phyloP scores from a whole-genome alignment of 2,113 vertebrate genomes.

The Pithys albifrons region DNA sequence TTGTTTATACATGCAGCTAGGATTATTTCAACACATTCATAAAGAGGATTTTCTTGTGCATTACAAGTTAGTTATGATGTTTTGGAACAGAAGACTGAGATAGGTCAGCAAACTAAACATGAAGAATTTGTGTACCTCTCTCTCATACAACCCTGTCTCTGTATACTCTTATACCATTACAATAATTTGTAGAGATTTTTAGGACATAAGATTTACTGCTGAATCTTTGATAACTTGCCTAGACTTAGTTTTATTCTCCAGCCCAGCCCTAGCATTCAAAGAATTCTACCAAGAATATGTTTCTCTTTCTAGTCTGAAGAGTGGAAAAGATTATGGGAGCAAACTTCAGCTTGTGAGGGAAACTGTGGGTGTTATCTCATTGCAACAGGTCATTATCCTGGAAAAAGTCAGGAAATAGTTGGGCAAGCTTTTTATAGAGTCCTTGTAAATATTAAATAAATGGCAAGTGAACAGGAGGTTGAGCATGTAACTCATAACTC shows the following conservation, averaged over 20 bases:
- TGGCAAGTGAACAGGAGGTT: background rate
- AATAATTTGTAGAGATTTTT: background rate
- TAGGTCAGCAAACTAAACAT: background rate
- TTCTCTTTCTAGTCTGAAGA: background rate
- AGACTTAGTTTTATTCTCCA: background rate
- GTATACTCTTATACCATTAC: background rate
- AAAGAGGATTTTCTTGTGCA: background rate
- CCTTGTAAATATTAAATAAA: background rate
- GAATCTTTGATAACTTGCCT: background rate
- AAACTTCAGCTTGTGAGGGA: background rate
- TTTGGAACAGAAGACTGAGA: background rate
- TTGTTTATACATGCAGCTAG: background rate
- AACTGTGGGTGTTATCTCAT: background rate
- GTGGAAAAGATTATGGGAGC: background rate
- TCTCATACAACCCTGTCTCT: accelerated
- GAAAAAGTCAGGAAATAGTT: background rate
- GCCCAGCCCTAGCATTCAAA: background rate
- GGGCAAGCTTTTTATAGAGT: background rate
- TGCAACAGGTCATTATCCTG: background rate
- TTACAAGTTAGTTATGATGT: background rate
- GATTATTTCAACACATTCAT: background rate
- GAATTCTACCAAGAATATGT: background rate
- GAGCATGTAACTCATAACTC: background rate
- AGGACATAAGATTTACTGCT: background rate
- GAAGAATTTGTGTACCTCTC: background rate